These are phyloP conservation scores for Xenopus borealis DNA, from an alignment of 2,113 vertebrate genomes.

Conservation along the genomic window DNA sequence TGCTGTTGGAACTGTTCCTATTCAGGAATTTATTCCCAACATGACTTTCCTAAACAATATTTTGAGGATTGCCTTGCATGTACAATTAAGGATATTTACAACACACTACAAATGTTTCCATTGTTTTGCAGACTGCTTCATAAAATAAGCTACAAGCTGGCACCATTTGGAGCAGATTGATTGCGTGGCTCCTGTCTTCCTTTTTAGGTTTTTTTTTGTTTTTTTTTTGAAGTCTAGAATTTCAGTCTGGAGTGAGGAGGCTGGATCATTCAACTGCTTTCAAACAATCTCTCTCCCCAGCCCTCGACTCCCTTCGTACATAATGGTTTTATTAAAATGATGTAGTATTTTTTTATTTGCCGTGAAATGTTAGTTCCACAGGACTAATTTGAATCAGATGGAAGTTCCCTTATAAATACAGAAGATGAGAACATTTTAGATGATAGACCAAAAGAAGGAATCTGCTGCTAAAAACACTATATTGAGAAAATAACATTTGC, in stretches of 20 bases:
- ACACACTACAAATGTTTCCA: slow-evolving; percentile 49
- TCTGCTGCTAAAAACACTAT: too few species aligned
- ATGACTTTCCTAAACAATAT: slow-evolving; percentile 55
- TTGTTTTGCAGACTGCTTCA: slow-evolving; percentile 54
- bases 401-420: slow-evolving; percentile 60
- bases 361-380: slow-evolving; percentile 69
- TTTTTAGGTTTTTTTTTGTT: slow-evolving; percentile 46
- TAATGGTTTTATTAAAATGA: slow-evolving; percentile 71
- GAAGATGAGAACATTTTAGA: slow-evolving; percentile 12
- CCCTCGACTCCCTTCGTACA: slow-evolving; percentile 60
- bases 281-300: slow-evolving; percentile 59
- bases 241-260: slow-evolving; percentile 55
- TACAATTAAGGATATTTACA: slow-evolving; percentile 57
- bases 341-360: slow-evolving; percentile 68
- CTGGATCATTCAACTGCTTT: slow-evolving; percentile 52
- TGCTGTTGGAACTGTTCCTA: slow-evolving; percentile 31
- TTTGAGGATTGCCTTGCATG: slow-evolving; percentile 50
- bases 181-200: slow-evolving; percentile 55
- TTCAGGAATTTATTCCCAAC: slow-evolving; percentile 49
- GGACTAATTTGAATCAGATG: slow-evolving; percentile 69
- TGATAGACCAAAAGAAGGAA: slow-evolving; percentile 4
- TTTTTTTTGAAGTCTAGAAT: slow-evolving; percentile 60
- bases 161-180: slow-evolving; percentile 55
- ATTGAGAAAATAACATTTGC: too few species aligned
- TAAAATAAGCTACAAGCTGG: slow-evolving; percentile 52